phyloP scores from a whole-genome alignment of 2,797 vertebrate species.

The Galaxias olidus region DNA sequence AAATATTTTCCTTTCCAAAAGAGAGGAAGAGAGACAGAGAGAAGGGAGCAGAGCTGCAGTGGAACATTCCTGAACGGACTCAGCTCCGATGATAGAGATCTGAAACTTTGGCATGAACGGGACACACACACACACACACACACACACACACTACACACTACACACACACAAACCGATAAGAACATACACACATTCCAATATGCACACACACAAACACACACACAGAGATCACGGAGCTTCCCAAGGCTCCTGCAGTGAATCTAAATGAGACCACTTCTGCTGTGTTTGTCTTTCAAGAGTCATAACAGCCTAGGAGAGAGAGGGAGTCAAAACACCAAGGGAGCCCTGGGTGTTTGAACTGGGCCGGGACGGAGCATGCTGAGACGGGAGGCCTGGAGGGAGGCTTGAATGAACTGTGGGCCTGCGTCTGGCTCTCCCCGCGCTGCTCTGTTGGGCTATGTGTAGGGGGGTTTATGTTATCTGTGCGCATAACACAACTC shows the following conservation, averaged over 20 bases:
- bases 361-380: not conserved
- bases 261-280: constrained; percentile 1
- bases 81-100: constrained; percentile 57
- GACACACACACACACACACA: constrained; percentile 11
- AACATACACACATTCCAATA: not conserved
- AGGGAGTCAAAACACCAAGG: constrained; percentile 2
- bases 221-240: not conserved
- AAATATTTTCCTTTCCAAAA: constrained; percentile 15
- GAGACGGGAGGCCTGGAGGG: not conserved
- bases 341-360: not conserved
- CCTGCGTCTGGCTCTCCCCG: too few relatives aligned
- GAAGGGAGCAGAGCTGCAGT: constrained; percentile 73
- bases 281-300: constrained; percentile 12
- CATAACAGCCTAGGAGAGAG: not conserved
- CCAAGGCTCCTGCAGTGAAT: not conserved
- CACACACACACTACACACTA: constrained; percentile 32
- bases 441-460: too few relatives aligned
- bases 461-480: too few relatives aligned
- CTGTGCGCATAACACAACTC: too few relatives aligned
- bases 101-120: constrained; percentile 35
- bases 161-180: constrained; percentile 20
- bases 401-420: too few relatives aligned
- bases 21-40: constrained; percentile 30
- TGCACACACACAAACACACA: not conserved
- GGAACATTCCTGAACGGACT: constrained; percentile 59